A percentile compares a stretch with the other conserved stretches of the same genome.
These are phyloP conservation scores for Trissoscelio sp. DNA, from an alignment of 2,888 invertebrate genomes.

Conservation along the genomic window DNA sequence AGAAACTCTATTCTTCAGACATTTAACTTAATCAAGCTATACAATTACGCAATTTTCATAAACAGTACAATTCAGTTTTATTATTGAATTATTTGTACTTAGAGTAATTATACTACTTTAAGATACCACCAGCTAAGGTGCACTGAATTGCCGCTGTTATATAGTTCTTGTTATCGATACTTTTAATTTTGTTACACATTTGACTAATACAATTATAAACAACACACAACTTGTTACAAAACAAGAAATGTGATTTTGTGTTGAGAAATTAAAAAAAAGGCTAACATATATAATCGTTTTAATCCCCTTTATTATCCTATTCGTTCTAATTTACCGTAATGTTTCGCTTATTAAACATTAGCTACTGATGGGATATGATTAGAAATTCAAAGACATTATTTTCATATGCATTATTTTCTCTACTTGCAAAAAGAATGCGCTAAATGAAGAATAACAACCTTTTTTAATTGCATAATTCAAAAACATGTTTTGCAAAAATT, in stretches of 20 bases:
- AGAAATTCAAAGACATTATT: conserved; percentile 39
- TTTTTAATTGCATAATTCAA: no score
- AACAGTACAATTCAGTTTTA: conserved; percentile 27
- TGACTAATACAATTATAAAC: no score
- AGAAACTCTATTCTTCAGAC: conserved; percentile 41
- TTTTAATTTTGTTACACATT: neutral
- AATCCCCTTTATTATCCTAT: conserved; percentile 50
- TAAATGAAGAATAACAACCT: no score
- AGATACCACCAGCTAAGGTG: neutral
- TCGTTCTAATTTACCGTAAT: conserved; percentile 38
- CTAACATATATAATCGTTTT: conserved; percentile 19
- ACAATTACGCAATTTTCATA: conserved; percentile 37
- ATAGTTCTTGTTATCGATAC: neutral
- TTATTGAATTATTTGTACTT: conserved; percentile 21
- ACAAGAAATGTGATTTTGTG: neutral
- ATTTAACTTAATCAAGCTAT: conserved; percentile 37
- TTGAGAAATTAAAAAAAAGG: neutral
- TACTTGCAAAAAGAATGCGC: conserved; percentile 4
- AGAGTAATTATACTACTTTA: conserved; percentile 30
- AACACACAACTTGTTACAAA: no score
- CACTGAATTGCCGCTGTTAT: conserved; percentile 5
- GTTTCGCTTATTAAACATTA: conserved; percentile 50
- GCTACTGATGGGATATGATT: conserved; percentile 47
- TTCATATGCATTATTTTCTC: conserved; percentile 6
- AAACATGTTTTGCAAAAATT: no score